Evolutionary conservation across 2,797 vertebrate genomes (phyloP).

Genomic region (Alfaro cultratus): DNA sequence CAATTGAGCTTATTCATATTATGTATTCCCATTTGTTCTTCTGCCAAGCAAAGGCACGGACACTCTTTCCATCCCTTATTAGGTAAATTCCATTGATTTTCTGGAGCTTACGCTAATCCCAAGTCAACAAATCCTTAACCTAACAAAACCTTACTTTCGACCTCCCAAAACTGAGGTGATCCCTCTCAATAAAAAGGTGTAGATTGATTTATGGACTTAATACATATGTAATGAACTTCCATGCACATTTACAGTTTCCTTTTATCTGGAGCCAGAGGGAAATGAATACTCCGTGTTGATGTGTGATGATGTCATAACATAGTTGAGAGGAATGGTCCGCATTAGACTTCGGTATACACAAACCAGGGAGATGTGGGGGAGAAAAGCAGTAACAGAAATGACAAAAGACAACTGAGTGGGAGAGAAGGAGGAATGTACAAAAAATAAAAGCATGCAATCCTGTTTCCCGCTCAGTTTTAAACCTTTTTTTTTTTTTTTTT

Average conservation of each 20-base stretch:
- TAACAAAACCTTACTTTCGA: neutral
- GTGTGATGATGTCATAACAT: constrained; percentile 60
- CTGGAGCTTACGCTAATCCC: neutral
- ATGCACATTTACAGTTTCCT: constrained; percentile 6
- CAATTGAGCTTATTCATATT: constrained; percentile 4
- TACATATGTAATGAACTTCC: neutral
- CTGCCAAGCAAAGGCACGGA: constrained; percentile 6
- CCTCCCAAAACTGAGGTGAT: neutral
- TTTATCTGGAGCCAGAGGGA: constrained; percentile 48
- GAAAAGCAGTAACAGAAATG: constrained; percentile 16
- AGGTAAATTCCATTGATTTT: neutral
- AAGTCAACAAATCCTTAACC: neutral
- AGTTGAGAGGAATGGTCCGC: constrained; percentile 52
- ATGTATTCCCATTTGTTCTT: neutral
- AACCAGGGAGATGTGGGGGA: constrained; percentile 35
- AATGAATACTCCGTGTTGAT: constrained; percentile 48
- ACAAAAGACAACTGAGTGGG: constrained; percentile 12
- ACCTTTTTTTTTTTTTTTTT: constrained; percentile 12
- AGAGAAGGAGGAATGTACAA: constrained; percentile 8
- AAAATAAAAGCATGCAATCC: neutral
- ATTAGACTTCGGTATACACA: constrained; percentile 62
- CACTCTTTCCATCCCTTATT: neutral
- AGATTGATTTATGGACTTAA: neutral
- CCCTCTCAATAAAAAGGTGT: neutral
- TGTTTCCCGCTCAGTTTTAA: constrained; percentile 23